Conservation (phyloP, 2,113 vertebrate genomes). For the Capreolus pygargus region DNA sequence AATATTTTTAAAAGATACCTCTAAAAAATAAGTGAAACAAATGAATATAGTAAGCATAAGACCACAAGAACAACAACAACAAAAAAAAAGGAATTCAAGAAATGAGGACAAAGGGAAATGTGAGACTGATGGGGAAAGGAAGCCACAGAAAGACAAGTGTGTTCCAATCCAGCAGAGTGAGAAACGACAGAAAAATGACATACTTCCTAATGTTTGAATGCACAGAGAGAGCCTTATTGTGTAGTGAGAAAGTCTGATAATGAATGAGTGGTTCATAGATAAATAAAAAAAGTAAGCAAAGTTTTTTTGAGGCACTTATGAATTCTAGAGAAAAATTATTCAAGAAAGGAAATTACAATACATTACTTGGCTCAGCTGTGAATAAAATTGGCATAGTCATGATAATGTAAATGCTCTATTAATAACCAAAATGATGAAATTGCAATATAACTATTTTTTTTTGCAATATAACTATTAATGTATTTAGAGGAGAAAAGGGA, state of each 20-base stretch:
- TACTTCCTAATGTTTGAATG: neutral
- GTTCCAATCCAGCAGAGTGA: neutral
- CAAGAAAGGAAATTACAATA: neutral
- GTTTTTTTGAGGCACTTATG: neutral
- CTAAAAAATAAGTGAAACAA: neutral
- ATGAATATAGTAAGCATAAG: neutral
- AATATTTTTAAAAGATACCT: neutral
- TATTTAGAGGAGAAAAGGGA: neutral
- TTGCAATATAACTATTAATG: neutral
- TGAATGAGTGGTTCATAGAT: neutral
- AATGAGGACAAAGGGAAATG: neutral
- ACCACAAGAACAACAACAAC: neutral
- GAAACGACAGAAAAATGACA: neutral
- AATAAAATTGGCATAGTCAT: neutral
- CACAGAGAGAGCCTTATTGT: neutral
- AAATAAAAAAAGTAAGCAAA: slow-evolving; percentile 9
- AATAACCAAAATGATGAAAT: neutral
- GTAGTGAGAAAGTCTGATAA: neutral
- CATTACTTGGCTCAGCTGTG: neutral
- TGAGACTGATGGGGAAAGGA: neutral
- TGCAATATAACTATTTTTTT: neutral
- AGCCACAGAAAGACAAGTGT: neutral
- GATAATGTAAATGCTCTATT: neutral
- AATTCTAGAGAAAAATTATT: neutral
- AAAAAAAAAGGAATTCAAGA: neutral